phyloP scores from a whole-genome alignment of 2,113 vertebrate genomes.

The Melierax canorus region DNA sequence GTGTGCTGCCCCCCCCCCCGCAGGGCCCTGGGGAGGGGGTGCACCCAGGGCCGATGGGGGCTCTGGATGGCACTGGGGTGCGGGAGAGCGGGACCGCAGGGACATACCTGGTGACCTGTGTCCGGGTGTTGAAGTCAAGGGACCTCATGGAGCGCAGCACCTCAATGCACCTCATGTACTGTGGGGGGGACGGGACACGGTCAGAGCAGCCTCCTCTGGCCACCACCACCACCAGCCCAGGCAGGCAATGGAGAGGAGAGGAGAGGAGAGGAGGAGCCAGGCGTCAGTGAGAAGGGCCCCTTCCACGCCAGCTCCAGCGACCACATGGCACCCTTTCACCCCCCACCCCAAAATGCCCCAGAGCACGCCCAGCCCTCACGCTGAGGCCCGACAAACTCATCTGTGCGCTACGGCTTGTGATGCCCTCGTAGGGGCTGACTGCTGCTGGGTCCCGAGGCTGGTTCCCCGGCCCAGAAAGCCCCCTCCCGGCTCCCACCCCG shows the following conservation, averaged over 20 bases:
- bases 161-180: constrained; percentile 99
- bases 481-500: accelerated
- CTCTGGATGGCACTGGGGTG: accelerated
- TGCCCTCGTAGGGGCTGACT: accelerated
- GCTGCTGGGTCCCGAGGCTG: background rate
- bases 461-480: background rate
- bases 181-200: background rate
- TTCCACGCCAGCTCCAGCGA: background rate
- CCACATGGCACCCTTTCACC: accelerated
- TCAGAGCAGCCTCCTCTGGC: background rate
- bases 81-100: accelerated
- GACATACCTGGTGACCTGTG: constrained; percentile 92
- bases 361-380: accelerated
- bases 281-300: background rate
- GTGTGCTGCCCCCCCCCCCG: accelerated
- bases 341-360: background rate
- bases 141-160: constrained; percentile 95
- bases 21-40: background rate
- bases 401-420: accelerated
- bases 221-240: accelerated
- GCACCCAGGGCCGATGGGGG: accelerated
- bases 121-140: constrained; percentile 92
- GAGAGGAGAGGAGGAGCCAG: background rate
- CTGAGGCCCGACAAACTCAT: background rate
- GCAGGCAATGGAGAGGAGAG: background rate